Percentiles rank a stretch among this genome's conserved stretches.
These are phyloP conservation scores for Vombatus ursinus DNA, from an alignment of 2,113 vertebrate genomes.

Conservation along the genomic window DNA sequence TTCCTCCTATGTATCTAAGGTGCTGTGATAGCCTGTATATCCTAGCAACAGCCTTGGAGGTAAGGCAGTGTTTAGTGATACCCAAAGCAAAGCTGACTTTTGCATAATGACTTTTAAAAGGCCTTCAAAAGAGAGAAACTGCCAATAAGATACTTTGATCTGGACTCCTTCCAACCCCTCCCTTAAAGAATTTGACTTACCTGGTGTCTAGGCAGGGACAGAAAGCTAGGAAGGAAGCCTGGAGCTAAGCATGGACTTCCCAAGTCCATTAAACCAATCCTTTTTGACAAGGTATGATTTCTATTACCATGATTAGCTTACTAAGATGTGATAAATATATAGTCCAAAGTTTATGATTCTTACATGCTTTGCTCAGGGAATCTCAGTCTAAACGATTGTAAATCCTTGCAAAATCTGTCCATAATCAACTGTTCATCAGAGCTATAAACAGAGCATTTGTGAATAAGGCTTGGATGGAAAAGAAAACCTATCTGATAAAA, in stretches of 20 bases:
- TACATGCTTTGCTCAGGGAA: conserved; percentile 31
- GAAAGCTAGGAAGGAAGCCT: conserved; percentile 35
- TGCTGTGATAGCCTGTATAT: conserved; percentile 74
- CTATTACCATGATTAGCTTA: conserved; percentile 52
- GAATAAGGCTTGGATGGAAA: conserved; percentile 36
- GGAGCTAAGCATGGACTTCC: neutral
- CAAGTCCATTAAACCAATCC: conserved; percentile 7
- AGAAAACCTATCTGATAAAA: conserved; percentile 31
- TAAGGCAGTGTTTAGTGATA: conserved; percentile 74
- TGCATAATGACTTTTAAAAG: conserved; percentile 68
- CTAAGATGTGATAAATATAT: conserved; percentile 31
- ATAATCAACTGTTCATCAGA: conserved; percentile 37
- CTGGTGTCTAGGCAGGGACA: conserved; percentile 41
- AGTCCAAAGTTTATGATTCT: conserved; percentile 47
- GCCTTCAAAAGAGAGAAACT: conserved; percentile 77
- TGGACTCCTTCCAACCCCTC: conserved; percentile 68
- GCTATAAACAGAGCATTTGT: conserved; percentile 11
- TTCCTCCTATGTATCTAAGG: conserved; percentile 70
- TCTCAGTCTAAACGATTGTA: conserved; percentile 17
- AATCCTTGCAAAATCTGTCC: conserved; percentile 42
- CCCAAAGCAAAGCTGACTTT: conserved; percentile 74
- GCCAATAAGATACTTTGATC: conserved; percentile 75
- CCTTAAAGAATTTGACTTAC: conserved; percentile 68
- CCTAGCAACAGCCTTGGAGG: conserved; percentile 78
- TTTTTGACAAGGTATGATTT: conserved; percentile 33